Percentiles rank a stretch among this genome's conserved stretches.
Evolutionary conservation across 2,113 vertebrate species (phyloP).

Genomic region (Dipodomys stephensi): DNA sequence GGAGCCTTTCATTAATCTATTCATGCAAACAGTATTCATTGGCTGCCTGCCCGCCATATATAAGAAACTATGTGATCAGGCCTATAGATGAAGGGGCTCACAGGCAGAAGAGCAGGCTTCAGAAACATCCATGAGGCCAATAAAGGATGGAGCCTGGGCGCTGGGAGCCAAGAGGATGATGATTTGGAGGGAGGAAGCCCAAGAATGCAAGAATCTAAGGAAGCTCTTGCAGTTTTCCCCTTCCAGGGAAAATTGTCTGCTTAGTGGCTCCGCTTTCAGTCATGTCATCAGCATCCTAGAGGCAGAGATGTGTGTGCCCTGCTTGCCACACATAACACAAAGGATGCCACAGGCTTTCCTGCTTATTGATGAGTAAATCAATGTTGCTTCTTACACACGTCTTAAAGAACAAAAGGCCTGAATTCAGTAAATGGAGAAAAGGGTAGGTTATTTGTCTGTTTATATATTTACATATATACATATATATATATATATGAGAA

Average conservation of each 20-base stretch:
- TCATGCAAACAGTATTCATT: neutral
- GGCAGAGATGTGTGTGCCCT: neutral
- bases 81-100: neutral
- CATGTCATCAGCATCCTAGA: neutral
- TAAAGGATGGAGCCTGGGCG: neutral
- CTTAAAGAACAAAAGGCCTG: neutral
- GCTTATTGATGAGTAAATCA: neutral
- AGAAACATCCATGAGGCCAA: neutral
- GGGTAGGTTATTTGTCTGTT: neutral
- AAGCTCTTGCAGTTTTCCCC: neutral
- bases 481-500: too few relatives aligned
- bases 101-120: neutral
- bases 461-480: neutral
- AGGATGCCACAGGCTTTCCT: neutral
- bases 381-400: neutral
- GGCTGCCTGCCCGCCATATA: too few relatives aligned
- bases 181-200: neutral
- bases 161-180: neutral
- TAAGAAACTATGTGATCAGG: neutral
- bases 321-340: neutral
- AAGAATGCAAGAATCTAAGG: neutral
- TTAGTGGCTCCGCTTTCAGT: neutral
- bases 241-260: neutral
- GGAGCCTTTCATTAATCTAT: neutral
- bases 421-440: neutral